These are phyloP conservation scores for Zoanthus sociatus DNA, from an alignment of 92 coral and sea anemone genomes.

Conservation along the genomic window DNA sequence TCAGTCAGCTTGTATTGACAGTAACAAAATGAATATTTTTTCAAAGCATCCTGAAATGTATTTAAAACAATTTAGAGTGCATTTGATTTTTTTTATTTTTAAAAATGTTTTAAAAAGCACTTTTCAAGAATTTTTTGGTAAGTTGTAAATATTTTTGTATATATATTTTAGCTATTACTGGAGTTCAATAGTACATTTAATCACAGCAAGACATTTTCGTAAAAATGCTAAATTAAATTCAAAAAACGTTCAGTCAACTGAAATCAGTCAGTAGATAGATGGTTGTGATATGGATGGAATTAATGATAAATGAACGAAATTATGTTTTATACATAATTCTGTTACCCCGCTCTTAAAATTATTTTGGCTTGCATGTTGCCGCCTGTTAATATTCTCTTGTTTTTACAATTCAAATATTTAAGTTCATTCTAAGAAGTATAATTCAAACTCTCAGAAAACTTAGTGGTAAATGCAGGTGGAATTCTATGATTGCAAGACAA, in stretches of 20 bases:
- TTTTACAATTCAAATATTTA: neutral
- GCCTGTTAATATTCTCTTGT: neutral
- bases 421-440: neutral
- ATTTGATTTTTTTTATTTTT: neutral
- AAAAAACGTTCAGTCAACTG: neutral
- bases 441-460: neutral
- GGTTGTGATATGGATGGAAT: neutral
- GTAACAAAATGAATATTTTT: neutral
- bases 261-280: neutral
- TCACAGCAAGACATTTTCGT: neutral
- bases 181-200: neutral
- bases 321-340: neutral
- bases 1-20: neutral
- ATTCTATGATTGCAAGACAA: neutral
- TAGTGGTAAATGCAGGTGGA: neutral
- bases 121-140: neutral
- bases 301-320: neutral
- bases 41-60: neutral
- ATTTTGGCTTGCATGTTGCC: neutral
- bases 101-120: neutral
- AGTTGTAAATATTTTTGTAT: neutral
- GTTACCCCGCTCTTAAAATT: neutral
- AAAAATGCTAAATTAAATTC: neutral
- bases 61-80: neutral
- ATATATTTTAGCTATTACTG: neutral